phyloP scores from a whole-genome alignment of 2,113 vertebrate genomes.

The Dasyprocta punctata region DNA sequence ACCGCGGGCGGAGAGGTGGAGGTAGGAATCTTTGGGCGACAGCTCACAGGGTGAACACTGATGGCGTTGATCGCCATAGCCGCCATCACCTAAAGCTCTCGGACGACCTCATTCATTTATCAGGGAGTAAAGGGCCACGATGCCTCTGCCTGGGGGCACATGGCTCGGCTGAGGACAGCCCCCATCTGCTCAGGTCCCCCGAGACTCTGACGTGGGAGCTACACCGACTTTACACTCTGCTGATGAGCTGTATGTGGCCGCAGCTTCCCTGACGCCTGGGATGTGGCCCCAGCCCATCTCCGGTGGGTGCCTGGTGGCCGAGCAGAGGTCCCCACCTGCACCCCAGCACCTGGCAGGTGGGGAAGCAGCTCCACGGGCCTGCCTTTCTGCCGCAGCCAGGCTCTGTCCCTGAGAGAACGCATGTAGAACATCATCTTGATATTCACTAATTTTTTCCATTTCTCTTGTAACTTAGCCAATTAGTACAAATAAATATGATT shows the following conservation, averaged over 20 bases:
- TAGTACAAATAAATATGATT: conserved; percentile 22
- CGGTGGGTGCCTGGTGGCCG: background rate
- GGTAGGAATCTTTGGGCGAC: background rate
- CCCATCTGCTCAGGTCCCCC: fast-evolving
- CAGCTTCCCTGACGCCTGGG: background rate
- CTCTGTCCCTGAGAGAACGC: background rate
- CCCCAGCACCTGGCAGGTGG: background rate
- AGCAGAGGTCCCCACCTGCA: background rate
- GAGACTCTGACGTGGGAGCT: fast-evolving
- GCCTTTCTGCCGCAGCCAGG: background rate
- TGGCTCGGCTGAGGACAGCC: fast-evolving
- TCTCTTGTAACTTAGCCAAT: conserved; percentile 40
- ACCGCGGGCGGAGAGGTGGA: background rate
- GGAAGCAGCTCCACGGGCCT: background rate
- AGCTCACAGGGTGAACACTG: too few relatives aligned
- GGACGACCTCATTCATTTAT: background rate
- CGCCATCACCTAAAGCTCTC: background rate
- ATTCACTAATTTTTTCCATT: background rate
- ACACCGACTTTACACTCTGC: background rate
- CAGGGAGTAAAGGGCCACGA: background rate
- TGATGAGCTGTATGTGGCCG: background rate
- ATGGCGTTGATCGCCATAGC: fast-evolving
- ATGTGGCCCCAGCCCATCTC: background rate
- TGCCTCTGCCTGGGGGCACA: too few relatives aligned
- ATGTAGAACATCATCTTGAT: background rate